phyloP scores from a whole-genome alignment of 2,797 vertebrate genomes.

The Bufotes viridis region DNA sequence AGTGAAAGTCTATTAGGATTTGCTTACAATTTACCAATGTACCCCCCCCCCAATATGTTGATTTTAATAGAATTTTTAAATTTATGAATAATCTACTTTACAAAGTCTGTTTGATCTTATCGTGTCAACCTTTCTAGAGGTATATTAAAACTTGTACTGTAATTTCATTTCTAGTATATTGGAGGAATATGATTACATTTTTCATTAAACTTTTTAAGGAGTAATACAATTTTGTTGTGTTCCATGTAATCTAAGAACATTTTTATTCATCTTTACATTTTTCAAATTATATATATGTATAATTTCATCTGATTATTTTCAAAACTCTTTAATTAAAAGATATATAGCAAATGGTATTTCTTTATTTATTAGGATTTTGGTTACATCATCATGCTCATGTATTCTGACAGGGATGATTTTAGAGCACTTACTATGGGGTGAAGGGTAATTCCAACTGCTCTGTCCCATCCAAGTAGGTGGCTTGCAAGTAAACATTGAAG shows the following conservation, averaged over 20 bases:
- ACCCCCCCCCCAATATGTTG: conserved; percentile 1
- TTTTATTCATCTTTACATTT: conserved; percentile 4
- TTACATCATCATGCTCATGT: background rate
- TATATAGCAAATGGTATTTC: background rate
- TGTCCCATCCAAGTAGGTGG: background rate
- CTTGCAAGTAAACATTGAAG: too few species aligned
- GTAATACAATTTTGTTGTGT: conserved; percentile 35
- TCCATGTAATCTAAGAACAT: conserved; percentile 36
- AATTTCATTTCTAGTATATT: conserved; percentile 30
- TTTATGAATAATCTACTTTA: conserved; percentile 42
- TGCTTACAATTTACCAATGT: background rate
- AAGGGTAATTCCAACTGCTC: too few species aligned
- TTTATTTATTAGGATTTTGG: background rate
- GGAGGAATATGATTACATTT: conserved; percentile 27
- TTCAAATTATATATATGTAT: background rate
- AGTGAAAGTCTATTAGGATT: background rate
- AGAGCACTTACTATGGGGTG: background rate
- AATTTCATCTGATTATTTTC: conserved; percentile 19
- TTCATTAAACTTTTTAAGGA: conserved; percentile 18
- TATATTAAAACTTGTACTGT: conserved; percentile 24
- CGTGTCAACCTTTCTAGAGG: conserved; percentile 1
- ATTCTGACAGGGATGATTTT: background rate
- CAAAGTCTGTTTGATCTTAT: conserved; percentile 31
- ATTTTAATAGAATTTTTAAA: conserved; percentile 39
- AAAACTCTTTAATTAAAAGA: background rate